A percentile compares a stretch with the other conserved stretches of the same genome.
Conservation (phyloP, 2,888 invertebrate species). For the Syritta pipiens region DNA sequence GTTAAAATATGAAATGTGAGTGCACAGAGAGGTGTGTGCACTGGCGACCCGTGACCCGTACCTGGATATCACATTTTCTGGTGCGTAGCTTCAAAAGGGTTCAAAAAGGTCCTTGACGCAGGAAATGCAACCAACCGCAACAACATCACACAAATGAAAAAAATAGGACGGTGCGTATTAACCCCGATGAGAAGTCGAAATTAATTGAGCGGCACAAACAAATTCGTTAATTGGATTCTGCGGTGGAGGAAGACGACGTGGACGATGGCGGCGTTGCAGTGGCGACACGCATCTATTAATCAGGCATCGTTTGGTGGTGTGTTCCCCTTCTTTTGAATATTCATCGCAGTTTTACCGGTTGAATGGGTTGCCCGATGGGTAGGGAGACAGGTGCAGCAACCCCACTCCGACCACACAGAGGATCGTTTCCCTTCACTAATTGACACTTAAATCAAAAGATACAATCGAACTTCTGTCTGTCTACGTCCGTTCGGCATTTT, state of each 20-base stretch:
- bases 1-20: constrained; percentile 32
- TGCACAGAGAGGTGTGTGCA: constrained; percentile 6
- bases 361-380: constrained; percentile 13
- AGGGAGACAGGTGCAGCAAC: constrained; percentile 46
- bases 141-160: constrained; percentile 27
- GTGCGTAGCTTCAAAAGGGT: constrained; percentile 52
- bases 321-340: constrained; percentile 51
- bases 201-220: constrained; percentile 68
- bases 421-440: constrained; percentile 66
- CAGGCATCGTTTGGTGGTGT: constrained; percentile 40
- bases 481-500: constrained; percentile 32
- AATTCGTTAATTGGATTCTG: constrained; percentile 65
- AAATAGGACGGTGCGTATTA: background rate
- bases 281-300: constrained; percentile 59
- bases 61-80: constrained; percentile 27
- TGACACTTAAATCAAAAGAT: constrained; percentile 69
- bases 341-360: constrained; percentile 62
- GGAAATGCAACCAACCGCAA: constrained; percentile 34
- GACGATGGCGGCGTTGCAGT: constrained; percentile 22
- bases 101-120: constrained; percentile 62
- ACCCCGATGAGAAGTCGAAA: constrained; percentile 45
- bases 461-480: constrained; percentile 51
- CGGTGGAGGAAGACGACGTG: constrained; percentile 1
- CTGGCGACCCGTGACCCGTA: background rate
- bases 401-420: constrained; percentile 60